phyloP scores from a whole-genome alignment of 92 coral and sea anemone genomes.

The Micromussa lordhowensis region DNA sequence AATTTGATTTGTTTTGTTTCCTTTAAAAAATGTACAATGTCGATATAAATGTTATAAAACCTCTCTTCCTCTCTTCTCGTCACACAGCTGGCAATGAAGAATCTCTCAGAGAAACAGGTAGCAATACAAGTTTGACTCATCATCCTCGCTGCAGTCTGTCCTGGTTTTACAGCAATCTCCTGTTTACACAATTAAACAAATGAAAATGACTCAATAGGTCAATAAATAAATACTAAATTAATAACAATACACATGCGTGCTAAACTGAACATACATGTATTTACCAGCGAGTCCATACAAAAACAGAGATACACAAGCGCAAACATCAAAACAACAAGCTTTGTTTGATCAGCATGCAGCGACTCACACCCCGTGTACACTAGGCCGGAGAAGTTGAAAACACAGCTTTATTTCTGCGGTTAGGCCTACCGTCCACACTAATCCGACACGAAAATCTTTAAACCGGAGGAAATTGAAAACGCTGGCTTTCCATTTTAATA shows the following conservation, averaged over 20 bases:
- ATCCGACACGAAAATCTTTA: not conserved
- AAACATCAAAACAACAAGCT: not conserved
- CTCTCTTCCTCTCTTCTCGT: not conserved
- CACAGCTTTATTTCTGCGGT: too few species aligned
- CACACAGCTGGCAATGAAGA: not conserved
- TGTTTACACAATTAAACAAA: not conserved
- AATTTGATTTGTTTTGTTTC: not conserved
- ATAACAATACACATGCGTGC: not conserved
- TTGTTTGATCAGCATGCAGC: too few species aligned
- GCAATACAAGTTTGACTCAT: not conserved
- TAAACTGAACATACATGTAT: not conserved
- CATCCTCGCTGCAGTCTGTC: not conserved
- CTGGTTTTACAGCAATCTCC: not conserved
- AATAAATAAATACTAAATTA: too few species aligned
- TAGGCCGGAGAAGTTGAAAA: too few species aligned
- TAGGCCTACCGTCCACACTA: too few species aligned
- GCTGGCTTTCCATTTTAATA: too few species aligned
- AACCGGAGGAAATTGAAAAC: too few species aligned
- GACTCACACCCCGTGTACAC: too few species aligned
- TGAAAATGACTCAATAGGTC: not conserved
- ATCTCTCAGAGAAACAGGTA: not conserved
- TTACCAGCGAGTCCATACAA: not conserved
- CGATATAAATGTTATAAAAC: not conserved
- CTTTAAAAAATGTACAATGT: not conserved
- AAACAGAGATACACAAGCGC: not conserved